These are phyloP conservation scores for Napeogenes inachia DNA, from an alignment of 2,888 invertebrate genomes.

Conservation along the genomic window DNA sequence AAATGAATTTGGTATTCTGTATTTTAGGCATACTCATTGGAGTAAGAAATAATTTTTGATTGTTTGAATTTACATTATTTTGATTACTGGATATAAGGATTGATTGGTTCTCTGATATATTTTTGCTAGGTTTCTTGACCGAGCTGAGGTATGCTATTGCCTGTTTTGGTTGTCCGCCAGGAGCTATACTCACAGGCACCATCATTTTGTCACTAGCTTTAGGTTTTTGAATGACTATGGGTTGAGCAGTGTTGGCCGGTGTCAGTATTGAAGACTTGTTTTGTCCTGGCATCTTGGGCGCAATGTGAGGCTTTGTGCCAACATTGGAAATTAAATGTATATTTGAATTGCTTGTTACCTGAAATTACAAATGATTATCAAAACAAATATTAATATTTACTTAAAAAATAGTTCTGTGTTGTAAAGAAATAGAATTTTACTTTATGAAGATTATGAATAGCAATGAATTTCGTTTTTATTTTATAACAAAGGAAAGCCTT, in stretches of 20 bases:
- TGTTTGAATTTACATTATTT: constrained; percentile 57
- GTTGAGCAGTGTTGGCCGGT: constrained; percentile 64
- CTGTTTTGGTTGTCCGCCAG: constrained; percentile 62
- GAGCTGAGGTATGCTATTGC: constrained; percentile 76
- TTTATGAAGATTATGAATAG: no score
- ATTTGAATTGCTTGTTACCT: constrained; percentile 66
- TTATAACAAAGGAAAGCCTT: no score
- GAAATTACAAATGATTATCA: constrained; percentile 37
- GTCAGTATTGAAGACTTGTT: constrained; percentile 65
- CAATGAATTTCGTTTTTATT: no score
- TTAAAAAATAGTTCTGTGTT: background rate
- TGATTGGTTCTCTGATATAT: constrained; percentile 61
- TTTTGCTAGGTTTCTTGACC: constrained; percentile 71
- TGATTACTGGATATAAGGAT: constrained; percentile 70
- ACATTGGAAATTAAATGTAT: constrained; percentile 68
- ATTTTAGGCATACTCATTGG: constrained; percentile 78
- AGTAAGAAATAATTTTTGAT: constrained; percentile 77
- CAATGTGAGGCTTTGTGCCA: constrained; percentile 61
- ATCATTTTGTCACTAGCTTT: constrained; percentile 69
- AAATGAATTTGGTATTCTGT: constrained; percentile 73
- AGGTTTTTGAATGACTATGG: constrained; percentile 78
- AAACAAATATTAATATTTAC: background rate
- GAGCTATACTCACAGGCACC: constrained; percentile 69
- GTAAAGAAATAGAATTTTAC: no score
- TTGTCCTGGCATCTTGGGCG: constrained; percentile 56